Base-by-base conservation (phyloP, 2,113 vertebrate genomes). In the Lamprologus callipterus region DNA sequence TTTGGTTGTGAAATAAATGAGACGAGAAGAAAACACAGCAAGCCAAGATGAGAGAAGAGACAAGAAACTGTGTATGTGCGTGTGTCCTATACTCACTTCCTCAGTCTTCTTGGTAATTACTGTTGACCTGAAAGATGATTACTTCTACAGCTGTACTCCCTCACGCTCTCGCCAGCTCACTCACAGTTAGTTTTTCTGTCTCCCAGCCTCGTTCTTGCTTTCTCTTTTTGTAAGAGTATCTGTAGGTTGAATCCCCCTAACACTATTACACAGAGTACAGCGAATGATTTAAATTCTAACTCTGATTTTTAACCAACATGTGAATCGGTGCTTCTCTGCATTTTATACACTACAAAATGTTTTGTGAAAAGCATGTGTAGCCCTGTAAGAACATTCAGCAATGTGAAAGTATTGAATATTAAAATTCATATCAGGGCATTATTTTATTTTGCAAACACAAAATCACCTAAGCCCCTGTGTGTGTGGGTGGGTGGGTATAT, bases 51-150 rank as follows among this genome's bases (percentile, higher is more conserved):
- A 47, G 81, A 73, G 21, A 60, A 70, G 23, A 78, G 73, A 78
- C 42, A 78, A 31, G 33, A 80, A 81, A 80, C n/a, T 60, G 45
- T 79, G 75, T 86, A 45, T 88, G 81, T 79, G 89, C 81, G 57
- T 40, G 79, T 78, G 57, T 84, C 12, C 14, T 54, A 37, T 42
- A 47, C 83, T 86, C 40, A 57, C 90, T 87, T 65, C 84, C 80
- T 82, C 84, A 70, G 73, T 89, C 83, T 89, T 91, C 89, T 83
- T 88, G 90, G 91, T 94, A 94, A 94, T 95, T 94, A 93, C 91
- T 91, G 92, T 93, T 95, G 93, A 94, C 94, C 93, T 93, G 90
- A 91, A 87, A 93, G 91, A 93, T 94, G 92, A 95, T 94, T 94
- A 87, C 92, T 88, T 89, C 92, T 88, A 86, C 89, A 91, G 91